Conservation (phyloP, 2,113 vertebrate species). For the Petroica traversi region DNA sequence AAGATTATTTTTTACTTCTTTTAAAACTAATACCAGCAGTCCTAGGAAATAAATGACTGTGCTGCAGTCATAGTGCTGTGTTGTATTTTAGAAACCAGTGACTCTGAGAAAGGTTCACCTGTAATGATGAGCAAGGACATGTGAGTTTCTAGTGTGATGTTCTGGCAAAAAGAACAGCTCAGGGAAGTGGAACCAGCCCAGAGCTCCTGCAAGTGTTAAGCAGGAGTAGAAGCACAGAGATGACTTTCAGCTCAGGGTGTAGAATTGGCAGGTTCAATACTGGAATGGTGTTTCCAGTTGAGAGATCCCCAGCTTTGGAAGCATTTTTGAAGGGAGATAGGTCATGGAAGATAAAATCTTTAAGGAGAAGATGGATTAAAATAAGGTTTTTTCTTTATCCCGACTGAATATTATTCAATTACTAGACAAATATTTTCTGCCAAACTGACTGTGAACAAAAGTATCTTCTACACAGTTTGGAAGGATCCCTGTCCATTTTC, state of each 20-base stretch:
- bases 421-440: neutral
- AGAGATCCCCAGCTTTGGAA: neutral
- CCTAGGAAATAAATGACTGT: neutral
- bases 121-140: neutral
- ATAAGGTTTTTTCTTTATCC: neutral
- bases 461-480: neutral
- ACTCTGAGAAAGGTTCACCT: neutral
- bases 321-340: neutral
- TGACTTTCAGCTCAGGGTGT: neutral
- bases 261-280: neutral
- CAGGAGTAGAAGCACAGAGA: neutral
- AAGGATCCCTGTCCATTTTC: neutral
- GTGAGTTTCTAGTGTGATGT: neutral
- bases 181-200: neutral
- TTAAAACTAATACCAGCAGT: neutral
- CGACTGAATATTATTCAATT: neutral
- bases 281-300: neutral
- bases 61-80: neutral
- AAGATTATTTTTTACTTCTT: neutral
- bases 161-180: neutral
- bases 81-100: neutral
- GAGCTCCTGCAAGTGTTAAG: neutral
- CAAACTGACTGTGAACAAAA: neutral
- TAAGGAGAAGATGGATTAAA: neutral
- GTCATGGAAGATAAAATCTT: neutral